Conservation (phyloP, 2,113 vertebrate genomes). For the Ptyas mucosa region DNA sequence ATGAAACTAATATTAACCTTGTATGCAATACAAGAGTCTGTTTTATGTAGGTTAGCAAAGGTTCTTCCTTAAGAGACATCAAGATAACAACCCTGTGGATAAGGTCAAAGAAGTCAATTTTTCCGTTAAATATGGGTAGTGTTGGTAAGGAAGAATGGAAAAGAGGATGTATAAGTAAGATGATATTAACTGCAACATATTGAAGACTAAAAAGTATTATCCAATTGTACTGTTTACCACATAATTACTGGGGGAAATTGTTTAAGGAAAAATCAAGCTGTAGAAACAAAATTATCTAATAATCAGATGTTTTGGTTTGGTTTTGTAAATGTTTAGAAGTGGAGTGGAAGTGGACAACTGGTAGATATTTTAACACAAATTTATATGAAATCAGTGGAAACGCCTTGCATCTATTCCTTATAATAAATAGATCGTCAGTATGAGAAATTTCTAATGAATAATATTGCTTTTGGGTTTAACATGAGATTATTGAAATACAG, state of each 20-base stretch:
- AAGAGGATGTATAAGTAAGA: background rate
- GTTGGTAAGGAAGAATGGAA: background rate
- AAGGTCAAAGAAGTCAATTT: background rate
- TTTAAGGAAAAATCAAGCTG: background rate
- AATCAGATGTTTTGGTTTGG: background rate
- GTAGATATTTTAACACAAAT: background rate
- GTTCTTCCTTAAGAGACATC: background rate
- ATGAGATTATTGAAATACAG: background rate
- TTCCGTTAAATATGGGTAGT: background rate
- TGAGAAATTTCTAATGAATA: background rate
- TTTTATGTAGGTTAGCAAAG: conserved; percentile 3
- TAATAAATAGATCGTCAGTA: background rate
- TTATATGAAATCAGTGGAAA: background rate
- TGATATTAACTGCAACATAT: background rate
- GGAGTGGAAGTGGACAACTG: background rate
- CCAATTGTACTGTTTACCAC: background rate
- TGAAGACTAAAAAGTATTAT: background rate
- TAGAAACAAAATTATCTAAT: background rate
- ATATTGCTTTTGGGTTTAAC: background rate
- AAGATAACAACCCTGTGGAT: background rate
- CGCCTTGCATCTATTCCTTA: background rate
- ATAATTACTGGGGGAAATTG: background rate
- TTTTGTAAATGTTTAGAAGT: background rate
- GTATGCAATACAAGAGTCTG: background rate
- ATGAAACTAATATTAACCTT: background rate